Percentiles rank a stretch among this genome's conserved stretches.
Evolutionary conservation across 2,113 vertebrate genomes (phyloP).

Genomic region (Pandion haliaetus): DNA sequence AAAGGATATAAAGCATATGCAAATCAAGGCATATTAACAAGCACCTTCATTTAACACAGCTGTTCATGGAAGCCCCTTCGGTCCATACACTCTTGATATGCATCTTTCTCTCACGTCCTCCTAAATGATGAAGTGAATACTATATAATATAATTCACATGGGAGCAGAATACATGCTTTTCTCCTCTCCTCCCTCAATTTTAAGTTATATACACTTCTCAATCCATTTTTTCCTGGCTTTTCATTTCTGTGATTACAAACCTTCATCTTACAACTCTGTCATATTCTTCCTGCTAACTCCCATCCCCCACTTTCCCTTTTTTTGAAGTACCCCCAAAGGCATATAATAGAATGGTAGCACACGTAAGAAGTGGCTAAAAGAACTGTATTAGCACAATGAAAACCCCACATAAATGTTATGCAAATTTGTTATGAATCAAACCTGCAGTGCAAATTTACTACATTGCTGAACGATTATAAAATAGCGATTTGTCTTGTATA

Average conservation of each 20-base stretch:
- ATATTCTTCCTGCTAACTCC: not conserved
- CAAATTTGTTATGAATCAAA: conserved; percentile 71
- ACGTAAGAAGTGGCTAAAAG: conserved; percentile 45
- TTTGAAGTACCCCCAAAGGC: conserved; percentile 12
- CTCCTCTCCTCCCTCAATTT: not conserved
- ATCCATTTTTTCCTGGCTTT: not conserved
- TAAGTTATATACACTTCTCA: not conserved
- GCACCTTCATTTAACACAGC: conserved; percentile 11
- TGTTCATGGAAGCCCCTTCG: not conserved
- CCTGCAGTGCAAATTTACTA: conserved; percentile 69
- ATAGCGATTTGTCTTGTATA: conserved; percentile 68
- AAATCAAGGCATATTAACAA: conserved; percentile 28
- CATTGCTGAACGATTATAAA: conserved; percentile 59
- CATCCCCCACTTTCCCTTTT: conserved; percentile 14
- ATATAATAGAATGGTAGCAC: conserved; percentile 26
- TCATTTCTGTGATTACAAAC: conserved; percentile 51
- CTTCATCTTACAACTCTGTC: conserved; percentile 7
- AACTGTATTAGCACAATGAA: conserved; percentile 57
- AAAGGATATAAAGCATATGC: not conserved
- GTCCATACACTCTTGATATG: not conserved
- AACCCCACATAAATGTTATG: conserved; percentile 67
- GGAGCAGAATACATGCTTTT: not conserved
- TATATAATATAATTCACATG: not conserved
- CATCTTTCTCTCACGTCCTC: not conserved
- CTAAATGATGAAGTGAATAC: not conserved